Conservation (phyloP, 1,140 invertebrate genomes). For the Dolichoris vasculosae region DNA sequence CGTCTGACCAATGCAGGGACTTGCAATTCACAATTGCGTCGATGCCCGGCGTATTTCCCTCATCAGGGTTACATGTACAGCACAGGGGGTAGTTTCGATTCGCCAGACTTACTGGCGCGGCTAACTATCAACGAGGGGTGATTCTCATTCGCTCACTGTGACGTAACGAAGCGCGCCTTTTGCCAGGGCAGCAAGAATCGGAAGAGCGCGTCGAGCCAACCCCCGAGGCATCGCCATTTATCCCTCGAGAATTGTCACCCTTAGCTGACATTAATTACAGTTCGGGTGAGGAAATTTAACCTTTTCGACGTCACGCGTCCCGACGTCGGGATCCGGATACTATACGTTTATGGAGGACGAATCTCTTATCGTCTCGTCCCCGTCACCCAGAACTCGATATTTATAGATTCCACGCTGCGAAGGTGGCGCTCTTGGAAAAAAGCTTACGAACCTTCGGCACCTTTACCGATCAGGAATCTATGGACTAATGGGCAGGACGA, state of each 20-base stretch:
- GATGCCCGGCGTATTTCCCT: constrained; percentile 65
- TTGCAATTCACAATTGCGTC: constrained; percentile 59
- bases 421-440: constrained; percentile 58
- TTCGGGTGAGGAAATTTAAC: constrained; percentile 65
- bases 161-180: constrained; percentile 72
- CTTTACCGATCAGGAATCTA: constrained; percentile 66
- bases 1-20: background rate
- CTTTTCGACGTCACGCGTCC: constrained; percentile 70
- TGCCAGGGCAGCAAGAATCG: constrained; percentile 62
- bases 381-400: constrained; percentile 13
- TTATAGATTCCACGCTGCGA: constrained; percentile 50
- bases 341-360: constrained; percentile 49
- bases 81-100: constrained; percentile 7
- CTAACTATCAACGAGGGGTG: background rate
- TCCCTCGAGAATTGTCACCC: background rate
- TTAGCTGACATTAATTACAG: constrained; percentile 53
- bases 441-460: constrained; percentile 66
- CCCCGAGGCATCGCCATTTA: background rate
- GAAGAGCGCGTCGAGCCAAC: background rate
- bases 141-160: constrained; percentile 56
- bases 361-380: background rate
- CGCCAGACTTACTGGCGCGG: constrained; percentile 29
- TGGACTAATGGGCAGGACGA: constrained; percentile 21
- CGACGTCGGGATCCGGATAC: constrained; percentile 66
- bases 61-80: constrained; percentile 61